Percentiles rank a stretch among this genome's conserved stretches.
Conservation (phyloP, 2,797 vertebrate genomes). For the Coregonus suidteri region DNA sequence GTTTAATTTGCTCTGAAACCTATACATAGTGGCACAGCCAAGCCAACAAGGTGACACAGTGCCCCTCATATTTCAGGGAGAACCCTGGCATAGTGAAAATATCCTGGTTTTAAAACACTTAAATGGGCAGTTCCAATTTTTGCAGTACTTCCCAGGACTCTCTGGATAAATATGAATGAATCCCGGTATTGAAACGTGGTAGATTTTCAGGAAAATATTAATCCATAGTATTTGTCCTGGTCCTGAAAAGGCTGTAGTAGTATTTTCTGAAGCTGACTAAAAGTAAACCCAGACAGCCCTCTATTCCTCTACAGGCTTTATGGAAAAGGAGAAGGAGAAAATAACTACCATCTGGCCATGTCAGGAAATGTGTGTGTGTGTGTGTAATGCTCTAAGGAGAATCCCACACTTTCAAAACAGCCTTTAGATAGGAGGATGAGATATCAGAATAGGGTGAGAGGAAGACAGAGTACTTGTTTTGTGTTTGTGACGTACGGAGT, state of each 20-base stretch:
- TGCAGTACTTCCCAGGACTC: too few relatives aligned
- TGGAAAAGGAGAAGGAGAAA: neutral
- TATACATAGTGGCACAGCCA: too few relatives aligned
- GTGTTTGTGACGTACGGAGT: too few relatives aligned
- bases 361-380: neutral
- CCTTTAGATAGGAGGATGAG: neutral
- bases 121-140: neutral
- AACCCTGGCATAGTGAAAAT: neutral
- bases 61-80: too few relatives aligned
- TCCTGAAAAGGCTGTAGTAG: neutral
- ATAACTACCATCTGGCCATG: conserved; percentile 10
- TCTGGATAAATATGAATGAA: too few relatives aligned
- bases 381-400: neutral
- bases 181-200: too few relatives aligned
- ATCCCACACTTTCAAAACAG: neutral
- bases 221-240: neutral
- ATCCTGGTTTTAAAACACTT: neutral
- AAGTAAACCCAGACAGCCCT: neutral
- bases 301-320: neutral
- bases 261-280: neutral
- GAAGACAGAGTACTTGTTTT: neutral
- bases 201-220: neutral
- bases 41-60: too few relatives aligned
- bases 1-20: too few relatives aligned
- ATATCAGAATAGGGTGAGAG: neutral